These are phyloP conservation scores for Nerophis lumbriciformis DNA, from an alignment of 2,113 vertebrate genomes.

Conservation along the genomic window DNA sequence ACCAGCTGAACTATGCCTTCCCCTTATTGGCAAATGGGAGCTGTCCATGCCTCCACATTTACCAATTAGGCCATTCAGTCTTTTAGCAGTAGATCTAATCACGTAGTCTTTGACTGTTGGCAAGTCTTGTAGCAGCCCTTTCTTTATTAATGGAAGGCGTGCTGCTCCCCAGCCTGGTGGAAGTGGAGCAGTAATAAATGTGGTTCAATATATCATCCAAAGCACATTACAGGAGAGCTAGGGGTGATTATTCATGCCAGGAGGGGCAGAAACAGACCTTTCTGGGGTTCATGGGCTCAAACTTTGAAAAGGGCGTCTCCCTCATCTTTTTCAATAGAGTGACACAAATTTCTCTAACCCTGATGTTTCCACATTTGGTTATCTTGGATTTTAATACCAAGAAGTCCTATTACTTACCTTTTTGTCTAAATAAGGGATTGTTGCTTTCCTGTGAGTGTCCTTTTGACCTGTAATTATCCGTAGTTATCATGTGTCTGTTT, in stretches of 20 bases:
- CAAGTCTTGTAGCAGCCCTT: conserved; percentile 41
- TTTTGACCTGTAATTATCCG: conserved; percentile 20
- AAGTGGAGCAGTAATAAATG: conserved; percentile 72
- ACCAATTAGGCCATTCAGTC: conserved; percentile 56
- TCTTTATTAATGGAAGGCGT: conserved; percentile 64
- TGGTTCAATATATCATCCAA: conserved; percentile 68
- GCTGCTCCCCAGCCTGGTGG: conserved; percentile 67
- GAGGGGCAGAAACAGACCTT: conserved; percentile 68
- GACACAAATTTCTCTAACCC: conserved; percentile 25
- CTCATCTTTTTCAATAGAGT: conserved; percentile 53
- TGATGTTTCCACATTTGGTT: conserved; percentile 9
- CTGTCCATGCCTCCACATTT: conserved; percentile 34
- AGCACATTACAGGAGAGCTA: conserved; percentile 65
- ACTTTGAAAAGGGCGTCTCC: conserved; percentile 70
- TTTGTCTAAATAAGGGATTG: conserved; percentile 28
- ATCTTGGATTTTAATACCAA: conserved; percentile 8
- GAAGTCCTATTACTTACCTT: neutral
- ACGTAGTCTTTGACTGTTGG: conserved; percentile 40
- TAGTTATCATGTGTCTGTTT: conserved; percentile 44
- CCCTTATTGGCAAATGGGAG: conserved; percentile 20
- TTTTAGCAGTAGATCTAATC: conserved; percentile 39
- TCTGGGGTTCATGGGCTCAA: conserved; percentile 65
- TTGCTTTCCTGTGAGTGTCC: conserved; percentile 29
- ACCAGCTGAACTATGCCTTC: neutral
- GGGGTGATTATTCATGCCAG: conserved; percentile 72